A percentile compares a stretch with the other conserved stretches of the same genome.
phyloP scores from a whole-genome alignment of 2,113 vertebrate genomes.

The Sceloporus tristichus region DNA sequence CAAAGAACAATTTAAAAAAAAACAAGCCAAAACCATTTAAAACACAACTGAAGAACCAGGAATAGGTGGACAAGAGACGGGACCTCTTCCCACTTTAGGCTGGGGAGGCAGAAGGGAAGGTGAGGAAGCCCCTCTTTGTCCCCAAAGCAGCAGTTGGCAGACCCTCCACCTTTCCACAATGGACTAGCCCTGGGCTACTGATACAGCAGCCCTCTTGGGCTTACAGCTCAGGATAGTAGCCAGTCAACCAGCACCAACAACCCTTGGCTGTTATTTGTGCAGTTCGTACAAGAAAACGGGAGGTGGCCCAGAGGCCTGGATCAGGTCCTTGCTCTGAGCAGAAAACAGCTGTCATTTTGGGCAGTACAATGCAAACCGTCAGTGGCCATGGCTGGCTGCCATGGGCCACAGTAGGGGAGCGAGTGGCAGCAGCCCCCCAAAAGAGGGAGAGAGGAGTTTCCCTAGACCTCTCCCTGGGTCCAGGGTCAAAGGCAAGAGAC shows the following conservation, averaged over 20 bases:
- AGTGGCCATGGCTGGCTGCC: neutral
- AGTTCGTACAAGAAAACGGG: neutral
- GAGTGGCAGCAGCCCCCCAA: neutral
- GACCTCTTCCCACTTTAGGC: neutral
- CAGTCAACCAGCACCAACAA: neutral
- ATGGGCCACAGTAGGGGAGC: fast-evolving
- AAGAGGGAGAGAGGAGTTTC: too few species aligned
- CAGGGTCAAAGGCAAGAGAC: neutral
- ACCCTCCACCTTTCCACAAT: too few species aligned
- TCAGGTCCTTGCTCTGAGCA: too few species aligned
- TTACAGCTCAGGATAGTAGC: too few species aligned
- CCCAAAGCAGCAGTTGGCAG: neutral
- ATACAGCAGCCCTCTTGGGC: neutral
- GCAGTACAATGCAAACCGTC: neutral
- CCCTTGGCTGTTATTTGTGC: neutral
- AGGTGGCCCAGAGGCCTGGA: fast-evolving
- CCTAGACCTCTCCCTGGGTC: neutral
- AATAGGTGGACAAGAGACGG: neutral
- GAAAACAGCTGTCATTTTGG: too few species aligned
- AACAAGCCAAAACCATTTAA: neutral
- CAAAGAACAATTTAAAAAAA: neutral
- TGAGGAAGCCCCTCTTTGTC: too few species aligned
- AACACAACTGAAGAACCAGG: neutral
- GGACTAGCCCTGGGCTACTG: neutral
- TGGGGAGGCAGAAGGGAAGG: neutral